Conservation (phyloP, 2,797 vertebrate genomes). For the Bucorvus abyssinicus region DNA sequence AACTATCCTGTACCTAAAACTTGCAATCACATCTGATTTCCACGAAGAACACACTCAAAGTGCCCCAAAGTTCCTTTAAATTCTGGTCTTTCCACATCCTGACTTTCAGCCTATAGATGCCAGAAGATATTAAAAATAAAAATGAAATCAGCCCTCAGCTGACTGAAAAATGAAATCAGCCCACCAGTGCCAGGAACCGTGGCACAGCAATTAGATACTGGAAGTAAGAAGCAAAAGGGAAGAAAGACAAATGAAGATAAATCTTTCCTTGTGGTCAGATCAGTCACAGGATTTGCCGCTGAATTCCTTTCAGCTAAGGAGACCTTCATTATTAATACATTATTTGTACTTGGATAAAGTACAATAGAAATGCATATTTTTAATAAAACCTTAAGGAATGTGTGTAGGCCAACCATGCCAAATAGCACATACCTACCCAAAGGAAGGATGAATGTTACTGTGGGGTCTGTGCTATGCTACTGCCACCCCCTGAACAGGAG, state of each 20-base stretch:
- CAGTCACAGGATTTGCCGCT: neutral
- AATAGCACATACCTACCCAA: neutral
- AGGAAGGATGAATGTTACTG: neutral
- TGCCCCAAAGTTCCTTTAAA: neutral
- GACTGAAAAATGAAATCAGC: neutral
- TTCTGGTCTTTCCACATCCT: neutral
- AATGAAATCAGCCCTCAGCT: neutral
- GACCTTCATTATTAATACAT: neutral
- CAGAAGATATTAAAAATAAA: neutral
- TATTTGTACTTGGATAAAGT: neutral
- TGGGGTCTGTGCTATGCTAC: neutral
- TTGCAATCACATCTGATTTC: neutral
- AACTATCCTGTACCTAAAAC: neutral
- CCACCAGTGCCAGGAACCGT: neutral
- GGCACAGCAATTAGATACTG: neutral
- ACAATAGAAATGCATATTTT: neutral
- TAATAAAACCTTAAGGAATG: neutral
- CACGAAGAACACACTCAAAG: neutral
- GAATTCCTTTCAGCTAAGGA: neutral
- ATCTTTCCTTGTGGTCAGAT: neutral
- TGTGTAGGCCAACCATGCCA: neutral
- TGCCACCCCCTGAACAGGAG: accelerated
- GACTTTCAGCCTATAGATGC: neutral
- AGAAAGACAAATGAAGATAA: neutral
- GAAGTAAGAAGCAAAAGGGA: neutral